Evolutionary conservation across 2,888 invertebrate species (phyloP).

Genomic region (Stenurella melanura): DNA sequence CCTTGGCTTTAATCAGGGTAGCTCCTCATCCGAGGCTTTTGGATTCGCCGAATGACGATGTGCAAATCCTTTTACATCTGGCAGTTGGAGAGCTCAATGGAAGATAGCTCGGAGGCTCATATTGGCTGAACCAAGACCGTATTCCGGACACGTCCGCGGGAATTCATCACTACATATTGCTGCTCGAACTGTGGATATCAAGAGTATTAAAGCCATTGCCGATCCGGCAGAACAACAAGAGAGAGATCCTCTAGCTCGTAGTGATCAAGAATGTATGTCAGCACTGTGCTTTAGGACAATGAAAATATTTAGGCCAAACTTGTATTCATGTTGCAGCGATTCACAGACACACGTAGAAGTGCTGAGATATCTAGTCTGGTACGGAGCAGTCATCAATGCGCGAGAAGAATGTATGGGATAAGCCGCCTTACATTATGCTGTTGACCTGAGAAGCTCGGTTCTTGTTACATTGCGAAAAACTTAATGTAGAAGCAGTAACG

Average conservation of each 20-base stretch:
- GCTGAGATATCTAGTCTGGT: too few species aligned
- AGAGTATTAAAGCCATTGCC: constrained; percentile 84
- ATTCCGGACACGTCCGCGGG: constrained; percentile 83
- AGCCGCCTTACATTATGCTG: too few species aligned
- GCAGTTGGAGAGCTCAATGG: constrained; percentile 86
- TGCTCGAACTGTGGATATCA: constrained; percentile 80
- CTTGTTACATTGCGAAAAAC: too few species aligned
- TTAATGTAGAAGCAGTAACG: too few species aligned
- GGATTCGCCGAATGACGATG: constrained; percentile 87
- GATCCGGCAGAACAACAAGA: too few species aligned
- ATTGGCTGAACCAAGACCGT: constrained; percentile 83
- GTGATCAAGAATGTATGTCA: constrained; percentile 70
- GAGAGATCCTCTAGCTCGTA: constrained; percentile 65
- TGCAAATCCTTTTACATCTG: constrained; percentile 89
- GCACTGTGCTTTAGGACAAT: constrained; percentile 81
- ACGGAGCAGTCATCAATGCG: too few species aligned
- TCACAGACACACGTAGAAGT: too few species aligned
- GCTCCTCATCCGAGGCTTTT: constrained; percentile 86
- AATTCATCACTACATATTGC: constrained; percentile 93
- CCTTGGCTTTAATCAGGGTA: constrained; percentile 83
- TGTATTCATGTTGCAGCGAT: too few species aligned
- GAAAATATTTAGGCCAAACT: constrained; percentile 92
- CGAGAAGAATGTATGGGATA: too few species aligned
- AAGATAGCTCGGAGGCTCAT: constrained; percentile 85
- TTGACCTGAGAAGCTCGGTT: too few species aligned